Evolutionary conservation across 2,888 invertebrate genomes (phyloP).

Genomic region (Marasmarcha lunaedactyla): DNA sequence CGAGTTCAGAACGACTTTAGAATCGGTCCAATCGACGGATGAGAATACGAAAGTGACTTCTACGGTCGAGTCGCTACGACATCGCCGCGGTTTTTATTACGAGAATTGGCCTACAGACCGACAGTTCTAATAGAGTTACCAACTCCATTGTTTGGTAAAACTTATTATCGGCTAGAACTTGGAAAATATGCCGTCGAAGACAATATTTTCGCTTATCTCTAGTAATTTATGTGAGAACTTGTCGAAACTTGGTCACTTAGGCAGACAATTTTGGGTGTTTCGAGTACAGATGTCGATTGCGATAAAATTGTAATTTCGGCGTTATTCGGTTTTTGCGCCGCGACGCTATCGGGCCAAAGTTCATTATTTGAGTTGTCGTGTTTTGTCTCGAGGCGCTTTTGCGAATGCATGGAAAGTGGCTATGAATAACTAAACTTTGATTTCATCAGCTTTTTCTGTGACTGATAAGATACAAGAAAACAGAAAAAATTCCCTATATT

Average conservation of each 20-base stretch:
- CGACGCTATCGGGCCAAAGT: constrained; percentile 8
- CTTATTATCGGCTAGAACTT: constrained; percentile 40
- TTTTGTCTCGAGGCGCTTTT: constrained; percentile 7
- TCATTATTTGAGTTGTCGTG: constrained; percentile 11
- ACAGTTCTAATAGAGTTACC: constrained; percentile 25
- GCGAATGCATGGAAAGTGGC: too few relatives aligned
- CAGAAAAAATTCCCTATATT: too few relatives aligned
- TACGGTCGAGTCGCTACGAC: too few relatives aligned
- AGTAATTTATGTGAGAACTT: constrained; percentile 65
- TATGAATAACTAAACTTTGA: too few relatives aligned
- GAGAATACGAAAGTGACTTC: too few relatives aligned
- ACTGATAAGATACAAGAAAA: too few relatives aligned
- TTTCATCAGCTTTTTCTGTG: too few relatives aligned
- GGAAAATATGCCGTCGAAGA: constrained; percentile 59
- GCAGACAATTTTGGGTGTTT: constrained; percentile 39
- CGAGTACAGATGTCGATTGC: constrained; percentile 37
- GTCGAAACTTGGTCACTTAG: constrained; percentile 48
- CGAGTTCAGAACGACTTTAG: too few relatives aligned
- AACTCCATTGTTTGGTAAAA: constrained; percentile 44
- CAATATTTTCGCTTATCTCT: constrained; percentile 66
- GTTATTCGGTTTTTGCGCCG: constrained; percentile 14
- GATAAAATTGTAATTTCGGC: constrained; percentile 41
- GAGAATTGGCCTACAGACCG: too few relatives aligned
- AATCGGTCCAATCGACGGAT: too few relatives aligned
- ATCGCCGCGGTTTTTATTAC: too few relatives aligned